These are phyloP conservation scores for Dasyurus viverrinus DNA, from an alignment of 2,113 vertebrate genomes.

Conservation along the genomic window DNA sequence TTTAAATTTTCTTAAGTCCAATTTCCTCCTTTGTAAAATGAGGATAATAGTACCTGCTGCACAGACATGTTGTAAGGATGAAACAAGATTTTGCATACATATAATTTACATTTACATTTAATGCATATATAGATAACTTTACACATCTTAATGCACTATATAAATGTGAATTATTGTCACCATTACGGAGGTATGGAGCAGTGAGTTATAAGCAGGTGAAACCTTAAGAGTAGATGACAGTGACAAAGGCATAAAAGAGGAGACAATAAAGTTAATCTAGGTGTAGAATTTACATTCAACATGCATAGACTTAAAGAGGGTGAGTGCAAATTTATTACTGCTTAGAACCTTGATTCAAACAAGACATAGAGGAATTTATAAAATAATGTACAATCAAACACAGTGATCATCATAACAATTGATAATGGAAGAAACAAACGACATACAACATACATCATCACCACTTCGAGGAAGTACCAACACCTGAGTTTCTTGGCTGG, in stretches of 20 bases:
- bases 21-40: neutral
- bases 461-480: too few species aligned
- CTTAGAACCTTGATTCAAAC: too few species aligned
- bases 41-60: neutral
- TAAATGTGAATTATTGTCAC: neutral
- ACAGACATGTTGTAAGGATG: neutral
- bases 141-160: neutral
- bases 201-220: neutral
- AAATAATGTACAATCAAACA: too few species aligned
- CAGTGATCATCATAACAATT: too few species aligned
- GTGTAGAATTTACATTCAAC: too few species aligned
- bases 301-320: too few species aligned
- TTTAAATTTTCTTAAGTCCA: slow-evolving; percentile 8
- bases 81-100: neutral
- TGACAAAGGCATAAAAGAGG: neutral
- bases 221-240: neutral
- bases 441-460: too few species aligned
- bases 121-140: neutral
- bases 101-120: neutral
- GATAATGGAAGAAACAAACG: too few species aligned
- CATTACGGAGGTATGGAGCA: neutral
- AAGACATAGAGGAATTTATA: too few species aligned
- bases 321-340: too few species aligned
- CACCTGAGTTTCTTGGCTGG: too few species aligned
- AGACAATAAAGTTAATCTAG: too few species aligned